A percentile compares a stretch with the other conserved stretches of the same genome.
These are phyloP conservation scores for Hippolais icterina DNA, from an alignment of 2,113 vertebrate species.

Conservation along the genomic window DNA sequence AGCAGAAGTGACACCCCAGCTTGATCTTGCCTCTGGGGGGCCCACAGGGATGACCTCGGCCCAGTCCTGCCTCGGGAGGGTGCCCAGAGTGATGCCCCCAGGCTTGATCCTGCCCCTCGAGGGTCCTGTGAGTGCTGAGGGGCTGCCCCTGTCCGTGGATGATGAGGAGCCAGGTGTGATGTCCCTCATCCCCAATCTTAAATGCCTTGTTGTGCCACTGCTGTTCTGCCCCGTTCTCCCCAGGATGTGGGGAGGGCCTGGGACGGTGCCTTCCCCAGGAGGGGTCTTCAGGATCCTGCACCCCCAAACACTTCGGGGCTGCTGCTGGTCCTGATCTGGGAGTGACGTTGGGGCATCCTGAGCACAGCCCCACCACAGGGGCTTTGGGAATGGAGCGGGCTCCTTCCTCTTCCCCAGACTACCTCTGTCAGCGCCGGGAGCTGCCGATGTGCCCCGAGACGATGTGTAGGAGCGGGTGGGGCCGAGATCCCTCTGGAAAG, in stretches of 20 bases:
- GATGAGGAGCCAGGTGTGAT: fast-evolving
- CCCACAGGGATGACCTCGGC: neutral
- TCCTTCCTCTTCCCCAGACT: neutral
- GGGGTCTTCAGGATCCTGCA: fast-evolving
- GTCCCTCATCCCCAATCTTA: fast-evolving
- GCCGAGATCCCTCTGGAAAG: neutral
- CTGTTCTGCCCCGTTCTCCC: neutral
- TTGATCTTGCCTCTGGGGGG: fast-evolving
- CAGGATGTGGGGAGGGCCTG: neutral
- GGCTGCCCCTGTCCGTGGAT: fast-evolving
- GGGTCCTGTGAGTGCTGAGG: fast-evolving
- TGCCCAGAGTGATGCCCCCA: fast-evolving
- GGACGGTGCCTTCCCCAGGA: neutral
- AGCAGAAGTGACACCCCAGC: neutral
- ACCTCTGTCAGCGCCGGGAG: neutral
- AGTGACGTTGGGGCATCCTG: fast-evolving
- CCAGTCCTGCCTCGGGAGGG: neutral
- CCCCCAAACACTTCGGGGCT: fast-evolving
- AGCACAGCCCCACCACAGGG: neutral
- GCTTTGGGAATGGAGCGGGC: fast-evolving
- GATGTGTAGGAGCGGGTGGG: neutral
- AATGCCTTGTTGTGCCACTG: neutral
- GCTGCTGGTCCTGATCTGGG: neutral
- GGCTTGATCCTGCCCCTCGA: neutral
- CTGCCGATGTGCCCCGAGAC: fast-evolving